Base-by-base conservation (phyloP, 1,140 invertebrate genomes). In the Leptinotarsa lineolata region DNA sequence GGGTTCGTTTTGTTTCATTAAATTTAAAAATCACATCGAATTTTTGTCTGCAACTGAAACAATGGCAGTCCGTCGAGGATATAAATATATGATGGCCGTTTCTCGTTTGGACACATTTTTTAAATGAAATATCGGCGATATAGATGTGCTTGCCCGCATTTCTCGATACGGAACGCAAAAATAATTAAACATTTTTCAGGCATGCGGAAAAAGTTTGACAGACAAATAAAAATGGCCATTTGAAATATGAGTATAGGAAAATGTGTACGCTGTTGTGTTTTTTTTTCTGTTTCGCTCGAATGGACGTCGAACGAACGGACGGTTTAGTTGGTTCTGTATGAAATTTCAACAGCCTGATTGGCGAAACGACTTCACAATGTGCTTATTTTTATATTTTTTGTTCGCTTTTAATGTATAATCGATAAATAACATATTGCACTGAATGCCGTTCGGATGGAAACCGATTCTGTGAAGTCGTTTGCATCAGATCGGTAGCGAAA, bases 111-210 rank as follows among this genome's bases (percentile, higher is more conserved):
- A 81, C 79, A 81, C 82, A 82, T 81, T 83, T 84, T 83, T 83
- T 81, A 81, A 83, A 83, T 84, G 82, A 83, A 83, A 83, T 84
- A 83, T 83, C 83, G 83, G 76, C 73, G 79, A 83, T 83, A 83
- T 81, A 81, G 78, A 82, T 76, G 79, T 77, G 74, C 72, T 74
- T 72, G 76, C 77, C 79, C 75, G 76, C 80, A 77, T 80, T 81
- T 78, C 81, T 79, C 81, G 81, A 83, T 83, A 82, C 80, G 81
- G 79, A 84, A 84, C 82, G 83, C 80, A 84, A 84, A 84, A 84
- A 84, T 84, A 83, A 84, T 84, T 84, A 83, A 83, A 84, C 83
- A 84, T 84, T 84, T 84, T 83, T 84, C 83, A 83, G 83, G 80
- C 79, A 84, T 82, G 82, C 83, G 82, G 82, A 82, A 82, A 83